Conservation (phyloP, 2,888 invertebrate species). For the Cheilosia vernalis region DNA sequence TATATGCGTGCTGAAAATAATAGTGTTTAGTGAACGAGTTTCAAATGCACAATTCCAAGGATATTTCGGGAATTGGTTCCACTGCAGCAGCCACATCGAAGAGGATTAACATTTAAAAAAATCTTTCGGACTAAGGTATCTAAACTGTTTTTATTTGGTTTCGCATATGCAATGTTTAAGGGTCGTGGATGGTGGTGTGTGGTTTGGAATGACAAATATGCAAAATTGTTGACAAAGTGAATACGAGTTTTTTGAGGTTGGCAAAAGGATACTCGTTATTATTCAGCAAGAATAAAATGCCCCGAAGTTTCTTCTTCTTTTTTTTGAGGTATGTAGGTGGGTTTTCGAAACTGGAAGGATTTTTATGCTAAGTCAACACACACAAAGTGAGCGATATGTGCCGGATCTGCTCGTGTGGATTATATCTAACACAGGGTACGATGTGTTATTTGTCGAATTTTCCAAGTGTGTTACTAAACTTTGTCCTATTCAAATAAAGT, state of each 20-base stretch:
- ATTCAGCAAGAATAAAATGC: constrained; percentile 27
- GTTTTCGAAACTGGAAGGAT: constrained; percentile 10
- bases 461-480: neutral
- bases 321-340: neutral
- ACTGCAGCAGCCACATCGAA: constrained; percentile 15
- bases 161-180: neutral
- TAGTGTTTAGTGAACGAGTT: constrained; percentile 15
- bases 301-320: neutral
- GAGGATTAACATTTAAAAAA: constrained; percentile 51
- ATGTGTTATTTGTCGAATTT: constrained; percentile 23
- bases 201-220: constrained; percentile 16
- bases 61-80: constrained; percentile 37
- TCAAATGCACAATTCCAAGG: constrained; percentile 43
- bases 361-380: constrained; percentile 1
- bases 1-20: neutral
- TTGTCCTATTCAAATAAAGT: constrained; percentile 27
- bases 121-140: constrained; percentile 52
- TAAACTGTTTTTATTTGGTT: constrained; percentile 3
- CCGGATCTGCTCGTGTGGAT: constrained; percentile 11
- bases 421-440: neutral
- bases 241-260: neutral
- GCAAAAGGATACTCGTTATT: constrained; percentile 37
- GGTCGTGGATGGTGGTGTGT: too few relatives aligned
- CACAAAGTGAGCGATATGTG: neutral
- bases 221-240: constrained; percentile 19